Evolutionary conservation across 2,113 vertebrate genomes (phyloP).

Genomic region (Gobius niger): DNA sequence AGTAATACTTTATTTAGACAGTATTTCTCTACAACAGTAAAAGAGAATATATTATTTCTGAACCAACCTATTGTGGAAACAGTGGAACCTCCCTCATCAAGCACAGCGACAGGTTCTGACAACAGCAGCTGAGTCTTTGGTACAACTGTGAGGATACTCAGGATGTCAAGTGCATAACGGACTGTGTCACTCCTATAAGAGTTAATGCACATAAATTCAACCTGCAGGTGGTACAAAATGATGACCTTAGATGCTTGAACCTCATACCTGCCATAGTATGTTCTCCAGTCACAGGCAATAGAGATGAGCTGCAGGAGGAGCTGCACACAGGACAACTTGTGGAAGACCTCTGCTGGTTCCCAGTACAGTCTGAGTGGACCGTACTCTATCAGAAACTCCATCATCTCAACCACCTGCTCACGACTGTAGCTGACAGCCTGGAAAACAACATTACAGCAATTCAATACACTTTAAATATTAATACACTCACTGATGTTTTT

Average conservation of each 20-base stretch:
- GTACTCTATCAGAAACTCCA: constrained; percentile 97
- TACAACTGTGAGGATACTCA: constrained; percentile 96
- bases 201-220: constrained; percentile 10
- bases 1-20: too few species aligned
- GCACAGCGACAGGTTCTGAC: constrained; percentile 91
- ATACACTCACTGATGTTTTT: background rate
- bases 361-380: constrained; percentile 92
- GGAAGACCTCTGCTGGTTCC: constrained; percentile 98
- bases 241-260: background rate
- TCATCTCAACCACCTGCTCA: constrained; percentile 98
- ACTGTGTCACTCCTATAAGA: constrained; percentile 91
- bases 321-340: constrained; percentile 95
- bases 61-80: constrained; percentile 90
- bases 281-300: constrained; percentile 98
- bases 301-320: constrained; percentile 97
- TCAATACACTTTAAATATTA: too few species aligned
- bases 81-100: constrained; percentile 90
- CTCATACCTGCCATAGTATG: constrained; percentile 94
- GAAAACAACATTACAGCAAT: background rate
- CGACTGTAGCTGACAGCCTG: constrained; percentile 94
- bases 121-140: constrained; percentile 95
- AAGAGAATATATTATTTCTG: background rate
- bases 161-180: constrained; percentile 93
- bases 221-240: too few species aligned
- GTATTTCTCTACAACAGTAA: background rate